Percentiles rank a stretch among this genome's conserved stretches.
Conservation (phyloP, 2,888 invertebrate genomes). For the Hololepta plana region DNA sequence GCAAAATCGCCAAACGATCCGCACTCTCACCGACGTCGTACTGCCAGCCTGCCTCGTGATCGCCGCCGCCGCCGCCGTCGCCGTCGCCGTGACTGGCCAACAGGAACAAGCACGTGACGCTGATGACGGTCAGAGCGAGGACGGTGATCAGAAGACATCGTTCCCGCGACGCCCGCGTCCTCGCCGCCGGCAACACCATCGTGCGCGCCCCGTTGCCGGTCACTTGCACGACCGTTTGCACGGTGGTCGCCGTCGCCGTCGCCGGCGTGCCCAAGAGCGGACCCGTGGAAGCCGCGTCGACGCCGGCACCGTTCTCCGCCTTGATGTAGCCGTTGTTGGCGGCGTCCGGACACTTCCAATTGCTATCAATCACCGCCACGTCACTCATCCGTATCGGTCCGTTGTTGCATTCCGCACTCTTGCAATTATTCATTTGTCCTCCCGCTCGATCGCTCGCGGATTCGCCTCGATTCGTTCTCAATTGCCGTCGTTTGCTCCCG, state of each 20-base stretch:
- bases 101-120: conserved; percentile 18
- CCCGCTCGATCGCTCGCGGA: too few species aligned
- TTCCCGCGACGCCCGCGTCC: conserved; percentile 14
- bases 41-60: too few species aligned
- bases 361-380: conserved; percentile 14
- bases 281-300: conserved; percentile 12
- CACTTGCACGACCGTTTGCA: conserved; percentile 22
- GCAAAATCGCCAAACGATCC: too few species aligned
- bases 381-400: conserved; percentile 16
- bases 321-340: conserved; percentile 20
- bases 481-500: too few species aligned
- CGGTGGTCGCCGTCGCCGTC: conserved; percentile 11
- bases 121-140: conserved; percentile 19
- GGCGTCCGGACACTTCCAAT: conserved; percentile 14
- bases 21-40: too few species aligned
- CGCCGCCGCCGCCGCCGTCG: too few species aligned
- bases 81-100: too few species aligned
- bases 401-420: conserved; percentile 13
- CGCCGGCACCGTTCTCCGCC: conserved; percentile 10
- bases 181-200: conserved; percentile 17
- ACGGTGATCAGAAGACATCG: conserved; percentile 20
- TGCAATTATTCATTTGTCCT: conserved; percentile 9
- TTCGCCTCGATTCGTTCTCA: too few species aligned
- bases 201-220: conserved; percentile 22
- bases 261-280: conserved; percentile 12